phyloP scores from a whole-genome alignment of 2,888 invertebrate genomes.

The Drosophila paramelanica region DNA sequence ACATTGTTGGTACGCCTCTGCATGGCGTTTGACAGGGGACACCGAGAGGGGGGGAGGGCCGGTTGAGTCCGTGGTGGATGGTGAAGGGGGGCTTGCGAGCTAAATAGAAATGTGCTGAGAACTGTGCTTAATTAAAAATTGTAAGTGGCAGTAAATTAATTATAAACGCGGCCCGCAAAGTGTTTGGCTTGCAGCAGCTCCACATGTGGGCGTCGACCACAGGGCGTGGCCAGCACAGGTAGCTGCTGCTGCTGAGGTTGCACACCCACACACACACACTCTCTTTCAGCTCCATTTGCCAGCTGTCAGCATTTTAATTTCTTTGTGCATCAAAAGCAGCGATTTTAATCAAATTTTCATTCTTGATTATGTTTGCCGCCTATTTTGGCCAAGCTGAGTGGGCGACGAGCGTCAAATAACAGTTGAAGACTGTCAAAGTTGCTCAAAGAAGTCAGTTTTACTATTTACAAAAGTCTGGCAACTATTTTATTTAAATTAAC shows the following conservation, averaged over 20 bases:
- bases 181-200: constrained; percentile 71
- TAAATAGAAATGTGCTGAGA: constrained; percentile 58
- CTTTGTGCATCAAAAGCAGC: constrained; percentile 71
- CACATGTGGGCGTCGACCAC: constrained; percentile 47
- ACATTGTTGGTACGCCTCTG: constrained; percentile 11
- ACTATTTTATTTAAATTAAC: constrained; percentile 42
- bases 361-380: constrained; percentile 34
- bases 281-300: constrained; percentile 18
- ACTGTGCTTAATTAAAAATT: constrained; percentile 76
- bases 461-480: constrained; percentile 1
- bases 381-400: constrained; percentile 7
- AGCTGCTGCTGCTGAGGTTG: not conserved
- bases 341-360: constrained; percentile 73
- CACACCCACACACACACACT: not conserved
- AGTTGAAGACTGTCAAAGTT: not conserved
- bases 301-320: constrained; percentile 55
- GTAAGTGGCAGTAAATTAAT: constrained; percentile 79
- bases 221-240: constrained; percentile 35
- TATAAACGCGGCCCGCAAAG: constrained; percentile 74
- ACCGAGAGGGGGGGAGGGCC: not conserved
- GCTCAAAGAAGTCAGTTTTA: constrained; percentile 1
- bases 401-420: not conserved
- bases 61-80: not conserved
- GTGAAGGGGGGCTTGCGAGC: constrained; percentile 6
- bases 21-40: not conserved